A percentile compares a stretch with the other conserved stretches of the same genome.
These are phyloP conservation scores for Eupithecia abbreviata DNA, from an alignment of 2,888 invertebrate species.

Conservation along the genomic window DNA sequence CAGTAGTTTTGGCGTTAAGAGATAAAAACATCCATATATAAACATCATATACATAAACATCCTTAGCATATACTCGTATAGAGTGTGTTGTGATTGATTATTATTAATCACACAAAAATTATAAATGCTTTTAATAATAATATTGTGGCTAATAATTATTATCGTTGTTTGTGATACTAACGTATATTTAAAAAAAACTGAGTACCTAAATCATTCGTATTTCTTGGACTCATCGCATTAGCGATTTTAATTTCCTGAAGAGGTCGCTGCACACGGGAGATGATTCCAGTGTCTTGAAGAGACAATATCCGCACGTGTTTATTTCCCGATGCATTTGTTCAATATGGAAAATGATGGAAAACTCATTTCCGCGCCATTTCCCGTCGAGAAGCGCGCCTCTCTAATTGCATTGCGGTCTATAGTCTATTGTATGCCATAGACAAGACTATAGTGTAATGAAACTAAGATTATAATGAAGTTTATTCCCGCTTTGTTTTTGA, in stretches of 20 bases:
- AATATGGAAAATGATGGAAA: constrained; percentile 78
- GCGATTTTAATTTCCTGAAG: constrained; percentile 49
- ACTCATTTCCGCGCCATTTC: constrained; percentile 79
- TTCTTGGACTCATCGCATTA: constrained; percentile 18
- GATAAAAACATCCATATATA: too few relatives aligned
- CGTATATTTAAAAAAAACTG: too few relatives aligned
- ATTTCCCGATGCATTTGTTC: constrained; percentile 77
- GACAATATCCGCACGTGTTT: constrained; percentile 79
- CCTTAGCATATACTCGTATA: too few relatives aligned
- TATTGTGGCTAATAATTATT: too few relatives aligned
- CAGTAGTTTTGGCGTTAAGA: too few relatives aligned
- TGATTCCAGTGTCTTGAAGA: constrained; percentile 56
- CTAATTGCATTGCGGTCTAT: constrained; percentile 42
- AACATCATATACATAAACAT: too few relatives aligned
- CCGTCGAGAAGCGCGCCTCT: constrained; percentile 48
- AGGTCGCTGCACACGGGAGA: constrained; percentile 55
- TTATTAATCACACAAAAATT: too few relatives aligned
- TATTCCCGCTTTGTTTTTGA: background rate
- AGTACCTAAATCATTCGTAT: background rate
- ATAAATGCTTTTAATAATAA: too few relatives aligned
- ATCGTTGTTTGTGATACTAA: background rate
- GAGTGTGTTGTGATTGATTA: too few relatives aligned
- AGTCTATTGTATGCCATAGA: constrained; percentile 41
- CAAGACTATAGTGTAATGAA: constrained; percentile 19
- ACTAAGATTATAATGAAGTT: constrained; percentile 12